These are phyloP conservation scores for Chrysolina oricalcia DNA, from an alignment of 2,888 invertebrate species.

Conservation along the genomic window DNA sequence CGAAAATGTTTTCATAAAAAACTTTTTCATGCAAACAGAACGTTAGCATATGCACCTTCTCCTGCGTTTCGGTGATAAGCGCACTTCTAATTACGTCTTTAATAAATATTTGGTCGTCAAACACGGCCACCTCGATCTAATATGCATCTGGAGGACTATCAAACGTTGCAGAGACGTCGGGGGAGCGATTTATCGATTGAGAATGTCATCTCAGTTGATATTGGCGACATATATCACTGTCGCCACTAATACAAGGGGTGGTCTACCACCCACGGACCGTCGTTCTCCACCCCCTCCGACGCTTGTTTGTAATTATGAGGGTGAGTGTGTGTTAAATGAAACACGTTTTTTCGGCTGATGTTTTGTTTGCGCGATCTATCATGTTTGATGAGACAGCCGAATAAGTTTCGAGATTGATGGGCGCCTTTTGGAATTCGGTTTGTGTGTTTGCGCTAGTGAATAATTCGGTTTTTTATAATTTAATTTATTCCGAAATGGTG, in stretches of 20 bases:
- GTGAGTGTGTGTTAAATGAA: conserved; percentile 50
- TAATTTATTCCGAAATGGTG: conserved; percentile 14
- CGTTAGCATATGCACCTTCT: not conserved
- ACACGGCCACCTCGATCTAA: conserved; percentile 34
- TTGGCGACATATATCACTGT: conserved; percentile 68
- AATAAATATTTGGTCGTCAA: conserved; percentile 45
- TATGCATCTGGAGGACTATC: conserved; percentile 53
- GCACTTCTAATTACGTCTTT: conserved; percentile 44
- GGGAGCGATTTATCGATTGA: conserved; percentile 61
- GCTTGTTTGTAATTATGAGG: conserved; percentile 55
- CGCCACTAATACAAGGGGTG: conserved; percentile 60
- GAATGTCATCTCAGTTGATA: conserved; percentile 65
- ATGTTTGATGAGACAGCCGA: conserved; percentile 50
- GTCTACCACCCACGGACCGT: conserved; percentile 53
- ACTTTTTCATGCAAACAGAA: not conserved
- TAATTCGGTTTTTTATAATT: conserved; percentile 23
- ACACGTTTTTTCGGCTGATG: conserved; percentile 49
- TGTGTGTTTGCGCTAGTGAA: conserved; percentile 3
- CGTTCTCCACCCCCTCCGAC: conserved; percentile 35
- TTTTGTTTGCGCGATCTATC: conserved; percentile 52
- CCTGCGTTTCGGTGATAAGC: conserved; percentile 40
- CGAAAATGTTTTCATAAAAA: not conserved
- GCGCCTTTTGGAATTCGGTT: conserved; percentile 43
- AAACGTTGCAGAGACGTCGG: conserved; percentile 31
- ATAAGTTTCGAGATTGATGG: conserved; percentile 45